Evolutionary conservation across 2,888 invertebrate genomes (phyloP).

Genomic region (Biston betularia): DNA sequence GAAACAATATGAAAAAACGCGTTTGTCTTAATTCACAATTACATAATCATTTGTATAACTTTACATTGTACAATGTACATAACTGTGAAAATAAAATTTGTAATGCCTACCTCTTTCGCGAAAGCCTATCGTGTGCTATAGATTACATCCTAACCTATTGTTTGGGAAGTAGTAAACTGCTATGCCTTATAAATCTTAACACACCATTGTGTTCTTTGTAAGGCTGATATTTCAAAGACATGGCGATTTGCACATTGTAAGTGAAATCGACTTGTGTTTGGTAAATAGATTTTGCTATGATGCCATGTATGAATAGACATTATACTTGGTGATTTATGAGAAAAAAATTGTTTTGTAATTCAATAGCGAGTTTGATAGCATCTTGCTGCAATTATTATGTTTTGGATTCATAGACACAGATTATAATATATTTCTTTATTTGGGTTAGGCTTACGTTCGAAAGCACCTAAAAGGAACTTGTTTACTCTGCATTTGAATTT

Average conservation of each 20-base stretch:
- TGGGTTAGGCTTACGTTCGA: too few relatives aligned
- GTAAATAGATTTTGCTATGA: conserved; percentile 40
- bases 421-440: neutral
- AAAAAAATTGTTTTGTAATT: conserved; percentile 30
- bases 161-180: conserved; percentile 59
- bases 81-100: neutral
- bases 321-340: conserved; percentile 26
- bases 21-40: too few relatives aligned
- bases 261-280: conserved; percentile 56
- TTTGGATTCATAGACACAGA: neutral
- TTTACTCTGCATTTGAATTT: too few relatives aligned
- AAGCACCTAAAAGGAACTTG: too few relatives aligned
- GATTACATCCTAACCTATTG: conserved; percentile 48
- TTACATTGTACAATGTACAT: neutral
- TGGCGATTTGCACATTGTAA: conserved; percentile 51
- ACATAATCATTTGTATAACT: too few relatives aligned
- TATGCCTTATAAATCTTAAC: conserved; percentile 66
- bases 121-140: conserved; percentile 10
- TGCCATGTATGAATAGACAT: conserved; percentile 31
- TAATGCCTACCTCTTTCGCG: neutral
- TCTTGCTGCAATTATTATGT: conserved; percentile 12
- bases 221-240: conserved; percentile 57
- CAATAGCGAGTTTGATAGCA: conserved; percentile 21
- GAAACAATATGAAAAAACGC: too few relatives aligned
- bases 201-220: conserved; percentile 68